Evolutionary conservation across 2,113 vertebrate genomes (phyloP), one percentile per base, ranked within the genome.

Genomic region (Aphelocoma coerulescens): DNA sequence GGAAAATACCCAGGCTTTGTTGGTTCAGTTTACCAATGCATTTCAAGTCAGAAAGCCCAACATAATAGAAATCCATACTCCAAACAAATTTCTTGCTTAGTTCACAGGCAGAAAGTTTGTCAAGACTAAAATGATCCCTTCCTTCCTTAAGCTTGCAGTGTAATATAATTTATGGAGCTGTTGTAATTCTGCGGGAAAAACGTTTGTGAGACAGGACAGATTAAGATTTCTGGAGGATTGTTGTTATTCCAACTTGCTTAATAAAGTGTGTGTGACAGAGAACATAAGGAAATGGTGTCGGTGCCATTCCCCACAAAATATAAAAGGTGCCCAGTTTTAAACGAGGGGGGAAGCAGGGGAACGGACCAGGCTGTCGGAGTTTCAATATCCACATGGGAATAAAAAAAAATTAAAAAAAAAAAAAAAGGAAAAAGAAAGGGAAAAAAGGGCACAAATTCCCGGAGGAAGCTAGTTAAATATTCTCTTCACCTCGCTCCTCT

Each of bases 391-490:
- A 28, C 49, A 20, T 1, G 44, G 48, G 21, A 92, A 86, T 71
- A 19, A 11, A 10, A 32, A 63, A 37, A 37, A 37, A 37, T 37
- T 37, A 10, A 32, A 19, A 11, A 10, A 32, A 7, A 28, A 19
- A 35, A 11, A 7, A 33, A 13, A 16, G 27, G 10, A 20, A 21
- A 11, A 30, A 8, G 6, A 30, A 55, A 37, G 27, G 7, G 21
- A 5, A 14, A 8, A 28, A 21, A 13, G 9, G 10, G 13, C 58
- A 22, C 13, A 15, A 13, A 77, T 62, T 66, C 85, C 59, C 61
- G 59, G 59, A 85, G 89, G 95, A 59, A 91, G 66, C 89, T 96
- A 48, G 71, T 77, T 94, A 75, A 92, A 92, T 79, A 80, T 80
- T 85, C 84, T 63, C 80, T n/a, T 85, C 89, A 41, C 55, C 84